These are phyloP conservation scores for Panorpa germanica DNA, from an alignment of 2,888 invertebrate species.

Conservation along the genomic window DNA sequence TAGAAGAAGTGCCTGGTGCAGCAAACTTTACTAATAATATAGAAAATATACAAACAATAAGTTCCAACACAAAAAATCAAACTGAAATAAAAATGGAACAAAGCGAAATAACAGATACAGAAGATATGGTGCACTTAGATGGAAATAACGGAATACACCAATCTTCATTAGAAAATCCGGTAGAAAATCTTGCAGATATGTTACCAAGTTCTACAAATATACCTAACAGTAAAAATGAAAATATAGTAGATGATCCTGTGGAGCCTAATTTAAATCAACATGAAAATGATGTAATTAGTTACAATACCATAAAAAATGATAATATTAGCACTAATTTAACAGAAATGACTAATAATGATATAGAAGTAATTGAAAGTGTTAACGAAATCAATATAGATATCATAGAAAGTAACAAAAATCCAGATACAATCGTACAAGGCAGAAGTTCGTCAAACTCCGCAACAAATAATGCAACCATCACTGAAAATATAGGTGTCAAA, in stretches of 20 bases:
- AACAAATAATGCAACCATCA: not conserved
- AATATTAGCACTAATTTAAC: not conserved
- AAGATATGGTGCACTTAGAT: not conserved
- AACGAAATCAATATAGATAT: not conserved
- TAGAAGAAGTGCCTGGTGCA: conserved; percentile 15
- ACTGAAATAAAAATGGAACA: conserved; percentile 4
- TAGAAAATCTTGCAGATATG: too few relatives aligned
- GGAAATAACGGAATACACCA: too few relatives aligned
- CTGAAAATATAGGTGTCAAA: not conserved
- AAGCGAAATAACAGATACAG: not conserved
- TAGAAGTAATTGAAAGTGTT: not conserved
- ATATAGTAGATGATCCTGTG: conserved; percentile 1
- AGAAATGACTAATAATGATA: not conserved
- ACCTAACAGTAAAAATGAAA: too few relatives aligned
- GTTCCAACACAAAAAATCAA: conserved; percentile 2
- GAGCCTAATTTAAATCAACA: conserved; percentile 5
- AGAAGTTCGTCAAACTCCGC: not conserved
- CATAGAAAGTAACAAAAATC: not conserved
- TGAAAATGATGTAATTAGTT: conserved; percentile 4
- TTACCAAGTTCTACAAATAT: too few relatives aligned
- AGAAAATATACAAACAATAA: conserved; percentile 11
- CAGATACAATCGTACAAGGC: not conserved
- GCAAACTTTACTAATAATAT: conserved; percentile 16
- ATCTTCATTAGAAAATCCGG: too few relatives aligned
- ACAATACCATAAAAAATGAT: too few relatives aligned